Evolutionary conservation across 2,113 vertebrate species (phyloP), one percentile per base, ranked within the genome.

Genomic region (Tragelaphus scriptus): DNA sequence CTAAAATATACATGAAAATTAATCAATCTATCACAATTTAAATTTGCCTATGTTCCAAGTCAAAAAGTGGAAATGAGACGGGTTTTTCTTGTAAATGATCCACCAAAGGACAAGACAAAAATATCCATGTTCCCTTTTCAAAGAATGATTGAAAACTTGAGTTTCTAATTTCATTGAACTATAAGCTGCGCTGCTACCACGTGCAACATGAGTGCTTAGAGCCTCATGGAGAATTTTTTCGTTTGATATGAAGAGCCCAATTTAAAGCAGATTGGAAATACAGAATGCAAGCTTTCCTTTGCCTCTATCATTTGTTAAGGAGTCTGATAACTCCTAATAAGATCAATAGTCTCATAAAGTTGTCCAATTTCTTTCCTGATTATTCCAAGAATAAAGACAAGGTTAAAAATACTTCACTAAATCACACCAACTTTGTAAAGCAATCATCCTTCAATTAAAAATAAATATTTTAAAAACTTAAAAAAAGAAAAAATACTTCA

Each of bases 321-420:
- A 80, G 9, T 44, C 9, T 89, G 6, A 3, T 26, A 82, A 40
- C 12, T 32, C 53, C 47, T 85, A 86, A 75, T 58, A 93, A 94
- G 77, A 94, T 32, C 82, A 91, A 28, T 63, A 92, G 26, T 63
- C 59, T 95, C 85, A 80, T 85, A 58, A 81, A 95, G 51, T 26
- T 68, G 8, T 56, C 71, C 44, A 28, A 23, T 68, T 88, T 90
- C 89, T 85, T 88, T 77, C 88, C 32, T 49, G 36, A 93, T 85
- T 84, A 88, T 55, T 88, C 80, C 28, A 95, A 86, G 36, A 96
- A 91, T 19, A 68, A 94, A 92, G 25, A 30, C 75, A 91, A 77
- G 19, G 68, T 95, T 85, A 95, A 94, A 98, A 92, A 79, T 71
- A 97, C 14, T 95, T 71, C 84, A 16, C 86, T 82, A 75, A 80